phyloP scores from a whole-genome alignment of 2,113 vertebrate genomes.

The Telmatochromis sp. region DNA sequence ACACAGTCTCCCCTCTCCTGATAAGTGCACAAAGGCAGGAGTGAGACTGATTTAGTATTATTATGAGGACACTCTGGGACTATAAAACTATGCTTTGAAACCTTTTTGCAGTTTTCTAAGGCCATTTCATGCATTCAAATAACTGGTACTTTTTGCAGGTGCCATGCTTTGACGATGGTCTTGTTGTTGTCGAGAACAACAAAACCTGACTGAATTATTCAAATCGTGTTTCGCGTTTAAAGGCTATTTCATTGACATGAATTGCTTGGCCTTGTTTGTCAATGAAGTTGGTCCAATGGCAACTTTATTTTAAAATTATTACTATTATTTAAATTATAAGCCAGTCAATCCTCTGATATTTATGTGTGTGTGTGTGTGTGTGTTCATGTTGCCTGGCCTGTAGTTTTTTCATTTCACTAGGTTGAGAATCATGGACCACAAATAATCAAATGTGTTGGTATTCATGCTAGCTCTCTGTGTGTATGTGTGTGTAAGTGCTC shows the following conservation, averaged over 20 bases:
- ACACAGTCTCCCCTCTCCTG: background rate
- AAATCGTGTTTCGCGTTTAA: background rate
- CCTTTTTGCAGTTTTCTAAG: background rate
- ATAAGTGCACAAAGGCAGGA: background rate
- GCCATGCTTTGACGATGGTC: background rate
- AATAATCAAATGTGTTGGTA: background rate
- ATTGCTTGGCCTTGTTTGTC: background rate
- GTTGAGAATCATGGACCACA: constrained; percentile 22
- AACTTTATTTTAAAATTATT: background rate
- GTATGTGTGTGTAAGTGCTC: background rate
- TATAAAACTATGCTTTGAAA: background rate
- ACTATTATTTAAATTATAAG: background rate
- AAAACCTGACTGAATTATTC: background rate
- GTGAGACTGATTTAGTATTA: background rate
- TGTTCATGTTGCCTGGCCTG: background rate
- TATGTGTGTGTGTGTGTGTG: background rate
- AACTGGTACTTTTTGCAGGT: background rate
- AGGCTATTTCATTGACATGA: background rate
- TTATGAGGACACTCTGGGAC: background rate
- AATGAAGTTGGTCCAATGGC: background rate
- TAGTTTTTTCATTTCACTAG: background rate
- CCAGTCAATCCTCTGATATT: background rate
- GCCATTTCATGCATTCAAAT: background rate
- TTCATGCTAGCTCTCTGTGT: background rate
- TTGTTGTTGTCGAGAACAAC: background rate